phyloP scores from a whole-genome alignment of 2,888 invertebrate genomes.

The Homarus gammarus region DNA sequence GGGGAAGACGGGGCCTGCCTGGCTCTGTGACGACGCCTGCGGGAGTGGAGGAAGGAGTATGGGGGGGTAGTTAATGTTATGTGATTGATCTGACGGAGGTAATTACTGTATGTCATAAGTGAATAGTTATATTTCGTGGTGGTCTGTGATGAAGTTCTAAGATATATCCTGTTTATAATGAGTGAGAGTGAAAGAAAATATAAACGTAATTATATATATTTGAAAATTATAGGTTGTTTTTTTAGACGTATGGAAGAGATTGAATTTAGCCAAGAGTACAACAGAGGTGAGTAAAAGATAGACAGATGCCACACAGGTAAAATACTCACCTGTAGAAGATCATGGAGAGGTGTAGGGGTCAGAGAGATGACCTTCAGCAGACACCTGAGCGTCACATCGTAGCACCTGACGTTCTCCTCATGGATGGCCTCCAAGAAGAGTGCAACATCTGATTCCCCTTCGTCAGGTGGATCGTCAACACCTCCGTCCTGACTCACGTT shows the following conservation, averaged over 20 bases:
- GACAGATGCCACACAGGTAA: not conserved
- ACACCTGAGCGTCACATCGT: constrained; percentile 18
- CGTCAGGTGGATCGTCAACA: not conserved
- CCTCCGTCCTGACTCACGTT: not conserved
- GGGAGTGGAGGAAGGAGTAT: too few relatives aligned
- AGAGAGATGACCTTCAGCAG: constrained; percentile 5
- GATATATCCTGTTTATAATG: too few relatives aligned
- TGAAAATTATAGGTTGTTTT: too few relatives aligned
- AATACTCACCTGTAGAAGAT: not conserved
- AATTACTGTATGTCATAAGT: too few relatives aligned
- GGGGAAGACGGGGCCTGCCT: not conserved
- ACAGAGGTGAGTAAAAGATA: constrained; percentile 17
- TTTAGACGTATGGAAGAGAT: too few relatives aligned
- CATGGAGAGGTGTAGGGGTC: not conserved
- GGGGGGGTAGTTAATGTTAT: too few relatives aligned
- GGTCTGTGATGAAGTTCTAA: too few relatives aligned
- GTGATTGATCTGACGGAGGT: too few relatives aligned
- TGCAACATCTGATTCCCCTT: not conserved
- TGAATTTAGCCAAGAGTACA: too few relatives aligned
- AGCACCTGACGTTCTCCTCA: constrained; percentile 29
- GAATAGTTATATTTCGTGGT: too few relatives aligned
- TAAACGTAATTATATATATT: too few relatives aligned
- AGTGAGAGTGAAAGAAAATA: constrained; percentile 1
- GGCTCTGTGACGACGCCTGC: not conserved
- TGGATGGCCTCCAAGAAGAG: constrained; percentile 22